phyloP scores from a whole-genome alignment of 2,888 invertebrate genomes.

The Heliconius charithonia region DNA sequence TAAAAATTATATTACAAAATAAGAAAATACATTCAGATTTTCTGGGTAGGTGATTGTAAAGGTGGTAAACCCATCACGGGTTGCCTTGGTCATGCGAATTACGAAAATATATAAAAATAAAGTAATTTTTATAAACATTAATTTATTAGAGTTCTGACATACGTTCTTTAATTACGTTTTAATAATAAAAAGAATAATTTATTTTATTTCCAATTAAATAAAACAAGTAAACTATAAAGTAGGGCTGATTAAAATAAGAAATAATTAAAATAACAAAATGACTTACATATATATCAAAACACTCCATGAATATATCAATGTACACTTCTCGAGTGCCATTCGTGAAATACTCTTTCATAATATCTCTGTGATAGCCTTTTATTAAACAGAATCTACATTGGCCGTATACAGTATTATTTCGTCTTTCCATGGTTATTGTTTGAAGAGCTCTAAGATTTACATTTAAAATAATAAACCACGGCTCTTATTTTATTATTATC shows the following conservation, averaged over 20 bases:
- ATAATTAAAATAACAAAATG: background rate
- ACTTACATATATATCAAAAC: slow-evolving; percentile 73
- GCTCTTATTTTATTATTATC: background rate
- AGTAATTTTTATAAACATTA: too few species aligned
- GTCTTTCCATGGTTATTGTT: slow-evolving; percentile 46
- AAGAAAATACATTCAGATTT: too few species aligned
- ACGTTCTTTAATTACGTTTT: too few species aligned
- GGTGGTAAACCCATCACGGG: too few species aligned
- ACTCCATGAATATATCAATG: slow-evolving; percentile 66
- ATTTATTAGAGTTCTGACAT: too few species aligned
- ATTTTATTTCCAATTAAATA: background rate
- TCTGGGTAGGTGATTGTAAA: too few species aligned
- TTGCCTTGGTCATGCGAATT: too few species aligned
- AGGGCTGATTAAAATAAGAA: background rate
- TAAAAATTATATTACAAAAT: too few species aligned
- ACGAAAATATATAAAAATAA: too few species aligned
- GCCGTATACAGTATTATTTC: slow-evolving; percentile 53
- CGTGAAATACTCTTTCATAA: slow-evolving; percentile 62
- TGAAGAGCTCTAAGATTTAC: slow-evolving; percentile 17
- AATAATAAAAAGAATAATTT: too few species aligned
- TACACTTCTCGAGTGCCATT: slow-evolving; percentile 66
- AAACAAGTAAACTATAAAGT: background rate
- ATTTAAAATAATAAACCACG: background rate
- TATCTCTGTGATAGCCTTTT: slow-evolving; percentile 64
- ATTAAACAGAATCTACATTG: slow-evolving; percentile 68